Conservation (phyloP, 2,113 vertebrate species). For the Budorcas taxicolor region DNA sequence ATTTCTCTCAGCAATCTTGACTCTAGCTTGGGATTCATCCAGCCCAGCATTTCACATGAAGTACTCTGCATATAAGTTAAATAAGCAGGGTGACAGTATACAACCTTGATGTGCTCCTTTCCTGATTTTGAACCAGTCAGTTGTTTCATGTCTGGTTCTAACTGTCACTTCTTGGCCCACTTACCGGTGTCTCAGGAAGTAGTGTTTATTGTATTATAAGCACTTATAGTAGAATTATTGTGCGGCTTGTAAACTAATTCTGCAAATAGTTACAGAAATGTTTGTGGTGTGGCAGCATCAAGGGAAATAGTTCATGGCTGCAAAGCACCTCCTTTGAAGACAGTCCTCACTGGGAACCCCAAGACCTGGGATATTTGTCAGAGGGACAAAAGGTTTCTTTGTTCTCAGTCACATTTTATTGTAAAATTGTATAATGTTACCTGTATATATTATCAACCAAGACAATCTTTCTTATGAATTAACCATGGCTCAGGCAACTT, state of each 20-base stretch:
- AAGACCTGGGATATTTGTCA: neutral
- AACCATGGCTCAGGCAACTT: neutral
- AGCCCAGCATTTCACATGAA: neutral
- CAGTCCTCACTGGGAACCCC: neutral
- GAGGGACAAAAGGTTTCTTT: neutral
- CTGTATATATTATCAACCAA: neutral
- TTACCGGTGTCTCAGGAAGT: neutral
- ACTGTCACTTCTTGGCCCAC: neutral
- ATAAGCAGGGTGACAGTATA: neutral
- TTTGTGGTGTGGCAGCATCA: neutral
- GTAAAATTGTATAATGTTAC: neutral
- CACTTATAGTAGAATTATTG: neutral
- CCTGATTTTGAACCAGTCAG: neutral
- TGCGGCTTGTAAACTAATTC: neutral
- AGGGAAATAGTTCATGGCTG: neutral
- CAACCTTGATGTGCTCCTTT: neutral
- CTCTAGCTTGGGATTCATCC: neutral
- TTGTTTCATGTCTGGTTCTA: neutral
- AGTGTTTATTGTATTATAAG: neutral
- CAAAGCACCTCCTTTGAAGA: neutral
- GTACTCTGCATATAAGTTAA: neutral
- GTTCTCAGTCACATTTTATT: neutral
- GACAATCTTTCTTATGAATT: neutral
- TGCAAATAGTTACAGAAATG: neutral
- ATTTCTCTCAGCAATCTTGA: neutral